These are phyloP conservation scores for Clarias gariepinus DNA, from an alignment of 2,113 vertebrate species.

Conservation along the genomic window DNA sequence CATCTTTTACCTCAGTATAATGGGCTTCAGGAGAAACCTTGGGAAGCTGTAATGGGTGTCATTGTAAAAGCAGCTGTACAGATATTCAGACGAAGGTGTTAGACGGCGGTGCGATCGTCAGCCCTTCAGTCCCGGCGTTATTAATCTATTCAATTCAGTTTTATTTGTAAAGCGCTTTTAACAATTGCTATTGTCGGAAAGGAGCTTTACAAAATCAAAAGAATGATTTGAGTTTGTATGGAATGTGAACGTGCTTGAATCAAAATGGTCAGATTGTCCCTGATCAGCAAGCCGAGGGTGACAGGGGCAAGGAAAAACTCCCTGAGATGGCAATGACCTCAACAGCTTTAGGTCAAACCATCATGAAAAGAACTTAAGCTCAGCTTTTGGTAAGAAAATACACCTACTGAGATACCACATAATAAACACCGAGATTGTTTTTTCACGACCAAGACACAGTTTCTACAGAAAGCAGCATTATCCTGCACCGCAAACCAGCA, in stretches of 20 bases:
- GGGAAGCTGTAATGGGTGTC: background rate
- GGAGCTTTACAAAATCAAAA: no score
- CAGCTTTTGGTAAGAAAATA: background rate
- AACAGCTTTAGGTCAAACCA: background rate
- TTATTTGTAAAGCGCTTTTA: no score
- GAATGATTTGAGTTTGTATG: no score
- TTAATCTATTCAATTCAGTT: no score
- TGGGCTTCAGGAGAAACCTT: background rate
- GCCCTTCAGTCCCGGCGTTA: background rate
- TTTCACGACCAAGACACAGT: background rate
- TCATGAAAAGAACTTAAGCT: background rate
- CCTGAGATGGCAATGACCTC: background rate
- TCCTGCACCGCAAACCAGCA: background rate
- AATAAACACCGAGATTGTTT: background rate
- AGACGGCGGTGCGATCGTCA: background rate
- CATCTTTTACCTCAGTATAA: background rate
- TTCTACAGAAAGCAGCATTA: background rate
- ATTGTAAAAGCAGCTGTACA: background rate
- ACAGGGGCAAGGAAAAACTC: no score
- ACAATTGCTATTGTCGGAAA: no score
- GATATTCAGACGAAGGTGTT: background rate
- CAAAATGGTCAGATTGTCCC: no score
- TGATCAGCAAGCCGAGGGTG: no score
- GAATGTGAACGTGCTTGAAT: no score
- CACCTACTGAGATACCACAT: background rate